Evolutionary conservation across 35 echinoderm and acorn worm species (phyloP).

Genomic region (Acanthaster planci): DNA sequence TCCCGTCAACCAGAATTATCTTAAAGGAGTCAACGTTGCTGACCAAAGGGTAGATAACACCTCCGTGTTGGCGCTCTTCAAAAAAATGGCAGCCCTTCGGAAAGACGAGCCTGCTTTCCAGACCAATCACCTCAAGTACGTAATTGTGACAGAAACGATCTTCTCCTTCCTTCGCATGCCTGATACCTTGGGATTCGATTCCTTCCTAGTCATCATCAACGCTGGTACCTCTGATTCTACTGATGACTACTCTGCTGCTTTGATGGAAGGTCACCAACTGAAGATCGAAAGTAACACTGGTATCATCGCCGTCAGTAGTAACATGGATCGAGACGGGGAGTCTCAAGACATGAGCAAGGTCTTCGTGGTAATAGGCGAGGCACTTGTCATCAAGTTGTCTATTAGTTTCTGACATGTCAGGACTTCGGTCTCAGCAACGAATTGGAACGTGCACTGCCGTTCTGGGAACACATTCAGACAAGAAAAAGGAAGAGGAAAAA

Average conservation of each 20-base stretch:
- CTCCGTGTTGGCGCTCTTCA: slow-evolving; percentile 67
- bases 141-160: slow-evolving; percentile 61
- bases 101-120: slow-evolving; percentile 59
- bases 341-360: slow-evolving; percentile 5
- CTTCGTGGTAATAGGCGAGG: slow-evolving; percentile 34
- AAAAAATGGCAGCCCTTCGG: slow-evolving; percentile 39
- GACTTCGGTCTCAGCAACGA: not conserved
- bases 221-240: slow-evolving; percentile 54
- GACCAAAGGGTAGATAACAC: slow-evolving; percentile 42
- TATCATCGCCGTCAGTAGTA: slow-evolving; percentile 58
- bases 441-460: not conserved
- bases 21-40: slow-evolving; percentile 74
- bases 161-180: slow-evolving; percentile 87
- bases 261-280: slow-evolving; percentile 14
- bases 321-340: slow-evolving; percentile 44
- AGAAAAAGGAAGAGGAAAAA: not conserved
- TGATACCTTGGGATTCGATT: slow-evolving; percentile 22
- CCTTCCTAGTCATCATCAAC: slow-evolving; percentile 74
- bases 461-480: too few species aligned
- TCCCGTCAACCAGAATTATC: slow-evolving; percentile 72
- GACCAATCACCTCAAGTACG: slow-evolving; percentile 65
- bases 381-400: slow-evolving; percentile 23
- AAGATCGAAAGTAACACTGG: not conserved
- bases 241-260: slow-evolving; percentile 34
- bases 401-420: not conserved